Conservation (phyloP, 2,113 vertebrate genomes). For the Noturus placidus region DNA sequence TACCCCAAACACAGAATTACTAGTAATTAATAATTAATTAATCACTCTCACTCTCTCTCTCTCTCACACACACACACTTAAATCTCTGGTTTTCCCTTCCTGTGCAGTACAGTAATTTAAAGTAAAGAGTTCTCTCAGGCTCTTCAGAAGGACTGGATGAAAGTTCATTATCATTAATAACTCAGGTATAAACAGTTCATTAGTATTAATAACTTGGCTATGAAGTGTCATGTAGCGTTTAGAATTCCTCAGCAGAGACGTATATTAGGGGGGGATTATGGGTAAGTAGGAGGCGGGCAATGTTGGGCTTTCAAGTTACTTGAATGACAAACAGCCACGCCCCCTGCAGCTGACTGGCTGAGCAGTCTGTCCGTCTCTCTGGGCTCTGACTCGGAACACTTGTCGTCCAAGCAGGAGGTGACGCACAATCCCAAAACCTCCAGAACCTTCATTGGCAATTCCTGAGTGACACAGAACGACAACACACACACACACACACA, state of each 20-base stretch:
- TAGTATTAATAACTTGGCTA: neutral
- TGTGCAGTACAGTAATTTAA: neutral
- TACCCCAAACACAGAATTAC: neutral
- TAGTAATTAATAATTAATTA: neutral
- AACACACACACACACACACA: constrained; percentile 6
- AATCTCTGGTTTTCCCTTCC: neutral
- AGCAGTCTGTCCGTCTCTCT: constrained; percentile 58
- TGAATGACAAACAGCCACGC: constrained; percentile 34
- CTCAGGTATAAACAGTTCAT: neutral
- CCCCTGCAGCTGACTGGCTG: constrained; percentile 48
- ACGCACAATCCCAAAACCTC: constrained; percentile 68
- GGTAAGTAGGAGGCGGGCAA: constrained; percentile 52
- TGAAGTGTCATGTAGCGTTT: neutral
- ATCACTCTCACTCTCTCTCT: neutral
- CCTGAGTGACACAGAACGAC: constrained; percentile 52
- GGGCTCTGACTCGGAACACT: constrained; percentile 59
- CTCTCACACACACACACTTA: neutral
- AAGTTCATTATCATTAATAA: neutral
- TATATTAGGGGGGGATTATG: constrained; percentile 49
- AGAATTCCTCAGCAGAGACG: neutral
- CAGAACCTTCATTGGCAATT: constrained; percentile 71
- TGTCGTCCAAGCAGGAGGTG: constrained; percentile 60
- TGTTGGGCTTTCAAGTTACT: neutral
- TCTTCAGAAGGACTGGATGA: neutral
- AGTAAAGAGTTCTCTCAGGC: neutral